Evolutionary conservation across 2,888 invertebrate species (phyloP).

Genomic region (Thecophora atra): DNA sequence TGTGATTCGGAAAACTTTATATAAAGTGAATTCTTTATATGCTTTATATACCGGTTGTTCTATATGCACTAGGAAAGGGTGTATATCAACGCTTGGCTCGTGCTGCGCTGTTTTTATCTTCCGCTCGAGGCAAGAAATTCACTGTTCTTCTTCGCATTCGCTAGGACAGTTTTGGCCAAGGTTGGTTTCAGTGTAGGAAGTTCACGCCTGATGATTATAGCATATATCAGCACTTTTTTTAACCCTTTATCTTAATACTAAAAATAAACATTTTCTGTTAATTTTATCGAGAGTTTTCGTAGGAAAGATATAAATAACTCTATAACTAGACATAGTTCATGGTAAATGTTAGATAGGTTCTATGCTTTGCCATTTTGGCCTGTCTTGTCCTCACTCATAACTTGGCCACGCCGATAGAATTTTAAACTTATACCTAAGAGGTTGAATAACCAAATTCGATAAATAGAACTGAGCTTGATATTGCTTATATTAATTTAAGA

Average conservation of each 20-base stretch:
- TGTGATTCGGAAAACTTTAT: slow-evolving; percentile 11
- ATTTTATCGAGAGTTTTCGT: too few relatives aligned
- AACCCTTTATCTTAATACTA: background rate
- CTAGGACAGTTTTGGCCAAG: background rate
- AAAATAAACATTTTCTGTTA: background rate
- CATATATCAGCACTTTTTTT: background rate
- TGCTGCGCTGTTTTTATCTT: background rate
- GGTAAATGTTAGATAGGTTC: too few relatives aligned
- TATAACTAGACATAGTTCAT: too few relatives aligned
- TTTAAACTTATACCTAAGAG: too few relatives aligned
- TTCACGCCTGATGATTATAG: slow-evolving; percentile 14
- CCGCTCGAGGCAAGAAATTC: background rate
- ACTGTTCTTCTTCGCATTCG: background rate
- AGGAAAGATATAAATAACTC: too few relatives aligned
- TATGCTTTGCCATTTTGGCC: too few relatives aligned
- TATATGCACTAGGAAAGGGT: background rate
- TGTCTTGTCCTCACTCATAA: too few relatives aligned
- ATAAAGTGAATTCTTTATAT: background rate
- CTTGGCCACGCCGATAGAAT: too few relatives aligned
- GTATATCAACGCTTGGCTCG: background rate
- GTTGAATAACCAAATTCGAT: too few relatives aligned
- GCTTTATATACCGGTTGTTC: background rate
- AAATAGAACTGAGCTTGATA: too few relatives aligned
- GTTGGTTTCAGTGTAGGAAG: background rate
- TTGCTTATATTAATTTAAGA: too few relatives aligned